Conservation (phyloP, 2,797 vertebrate species). For the Chelidonichthys spinosus region DNA sequence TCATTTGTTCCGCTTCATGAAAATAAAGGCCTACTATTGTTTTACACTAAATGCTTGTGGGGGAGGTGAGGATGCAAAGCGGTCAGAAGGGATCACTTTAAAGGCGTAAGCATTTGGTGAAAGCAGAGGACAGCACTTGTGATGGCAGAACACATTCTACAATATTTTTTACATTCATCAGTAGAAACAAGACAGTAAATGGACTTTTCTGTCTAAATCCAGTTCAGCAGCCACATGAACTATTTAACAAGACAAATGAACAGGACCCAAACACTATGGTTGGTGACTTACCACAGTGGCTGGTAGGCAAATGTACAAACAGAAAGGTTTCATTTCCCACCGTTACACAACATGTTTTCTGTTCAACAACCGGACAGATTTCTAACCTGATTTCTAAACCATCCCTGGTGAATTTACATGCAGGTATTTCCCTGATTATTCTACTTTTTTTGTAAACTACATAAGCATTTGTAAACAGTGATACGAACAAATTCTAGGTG, state of each 20-base stretch:
- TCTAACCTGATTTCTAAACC: conserved; percentile 59
- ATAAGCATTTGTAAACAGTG: conserved; percentile 70
- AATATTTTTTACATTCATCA: conserved; percentile 64
- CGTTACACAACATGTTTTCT: conserved; percentile 23
- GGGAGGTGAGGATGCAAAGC: conserved; percentile 7
- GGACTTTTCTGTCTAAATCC: conserved; percentile 14
- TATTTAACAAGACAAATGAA: conserved; percentile 37
- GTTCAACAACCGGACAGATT: conserved; percentile 38
- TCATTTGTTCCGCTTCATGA: conserved; percentile 14
- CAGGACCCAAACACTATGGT: conserved; percentile 1
- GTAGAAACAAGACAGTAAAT: conserved; percentile 46
- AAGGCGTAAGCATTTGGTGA: conserved; percentile 35
- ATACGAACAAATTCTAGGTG: conserved; percentile 29
- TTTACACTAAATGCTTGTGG: conserved; percentile 29
- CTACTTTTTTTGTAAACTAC: conserved; percentile 69
- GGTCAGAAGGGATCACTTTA: background rate
- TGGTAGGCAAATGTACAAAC: conserved; percentile 37
- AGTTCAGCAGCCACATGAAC: conserved; percentile 1
- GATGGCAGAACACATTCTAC: conserved; percentile 66
- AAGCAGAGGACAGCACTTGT: conserved; percentile 52
- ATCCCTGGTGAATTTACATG: conserved; percentile 60
- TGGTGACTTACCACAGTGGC: conserved; percentile 26
- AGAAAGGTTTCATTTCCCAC: conserved; percentile 7
- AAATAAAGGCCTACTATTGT: conserved; percentile 38
- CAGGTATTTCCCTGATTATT: conserved; percentile 71